These are phyloP conservation scores for Scarus forsteni DNA, from an alignment of 2,797 vertebrate species.

Conservation along the genomic window DNA sequence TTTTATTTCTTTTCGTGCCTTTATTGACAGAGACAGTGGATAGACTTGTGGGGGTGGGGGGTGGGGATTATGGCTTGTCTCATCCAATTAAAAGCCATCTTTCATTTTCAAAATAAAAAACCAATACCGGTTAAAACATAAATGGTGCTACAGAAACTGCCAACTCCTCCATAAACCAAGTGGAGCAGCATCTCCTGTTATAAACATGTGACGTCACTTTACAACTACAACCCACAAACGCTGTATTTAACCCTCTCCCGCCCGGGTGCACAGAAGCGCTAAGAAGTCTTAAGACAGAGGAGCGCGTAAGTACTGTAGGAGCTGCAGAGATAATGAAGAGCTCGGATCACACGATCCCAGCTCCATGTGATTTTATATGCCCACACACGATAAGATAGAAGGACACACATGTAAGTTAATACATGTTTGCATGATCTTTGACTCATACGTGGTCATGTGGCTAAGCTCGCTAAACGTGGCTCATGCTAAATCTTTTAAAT, in stretches of 20 bases:
- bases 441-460: slow-evolving; percentile 31
- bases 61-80: too few species aligned
- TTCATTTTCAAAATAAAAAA: too few species aligned
- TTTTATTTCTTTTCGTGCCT: too few species aligned
- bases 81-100: too few species aligned
- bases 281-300: slow-evolving; percentile 33
- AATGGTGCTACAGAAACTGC: too few species aligned
- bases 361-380: slow-evolving; percentile 15
- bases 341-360: slow-evolving; percentile 37
- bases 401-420: slow-evolving; percentile 18
- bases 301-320: slow-evolving; percentile 24
- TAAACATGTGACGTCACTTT: too few species aligned
- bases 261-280: neutral
- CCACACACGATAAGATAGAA: neutral
- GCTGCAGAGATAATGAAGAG: slow-evolving; percentile 38
- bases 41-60: too few species aligned
- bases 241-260: neutral
- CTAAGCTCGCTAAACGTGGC: slow-evolving; percentile 55
- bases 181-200: too few species aligned
- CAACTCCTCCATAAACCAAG: too few species aligned
- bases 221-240: neutral
- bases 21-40: too few species aligned
- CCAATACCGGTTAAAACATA: too few species aligned
- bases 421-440: slow-evolving; percentile 54
- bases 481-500: slow-evolving; percentile 66